Percentiles rank a stretch among this genome's conserved stretches.
Evolutionary conservation across 2,797 vertebrate genomes (phyloP).

Genomic region (Scleropages formosus): DNA sequence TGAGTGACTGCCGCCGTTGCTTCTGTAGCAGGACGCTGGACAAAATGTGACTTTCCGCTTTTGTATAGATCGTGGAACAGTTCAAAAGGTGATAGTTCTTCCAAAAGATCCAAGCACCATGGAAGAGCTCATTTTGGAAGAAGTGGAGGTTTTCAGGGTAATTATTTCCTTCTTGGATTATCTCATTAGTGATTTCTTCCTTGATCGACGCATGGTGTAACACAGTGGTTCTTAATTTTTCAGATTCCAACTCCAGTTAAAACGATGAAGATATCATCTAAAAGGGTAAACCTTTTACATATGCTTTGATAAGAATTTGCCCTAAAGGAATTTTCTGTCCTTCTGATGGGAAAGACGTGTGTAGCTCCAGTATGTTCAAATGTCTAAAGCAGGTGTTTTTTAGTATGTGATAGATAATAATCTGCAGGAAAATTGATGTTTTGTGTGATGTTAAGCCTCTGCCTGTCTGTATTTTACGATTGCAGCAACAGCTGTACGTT

Average conservation of each 20-base stretch:
- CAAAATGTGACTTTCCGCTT: no score
- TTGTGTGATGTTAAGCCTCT: not conserved
- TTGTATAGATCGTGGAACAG: conserved; percentile 73
- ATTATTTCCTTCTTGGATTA: not conserved
- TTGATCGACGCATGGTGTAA: not conserved
- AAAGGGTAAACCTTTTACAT: conserved; percentile 65
- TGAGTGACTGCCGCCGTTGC: conserved; percentile 44
- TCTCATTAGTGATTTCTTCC: not conserved
- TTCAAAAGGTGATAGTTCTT: conserved; percentile 81
- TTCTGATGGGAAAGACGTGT: not conserved
- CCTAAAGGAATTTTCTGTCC: not conserved
- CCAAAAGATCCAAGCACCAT: conserved; percentile 72
- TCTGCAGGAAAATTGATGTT: not conserved
- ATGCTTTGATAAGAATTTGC: not conserved
- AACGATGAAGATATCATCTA: conserved; percentile 77
- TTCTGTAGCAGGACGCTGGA: not conserved
- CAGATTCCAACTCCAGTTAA: conserved; percentile 70
- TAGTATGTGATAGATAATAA: not conserved
- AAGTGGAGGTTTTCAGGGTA: conserved; percentile 82
- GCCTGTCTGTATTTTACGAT: conserved; percentile 35
- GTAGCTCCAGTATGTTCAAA: no score
- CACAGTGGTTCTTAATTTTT: not conserved
- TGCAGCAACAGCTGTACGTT: conserved; percentile 82
- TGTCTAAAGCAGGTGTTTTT: not conserved
- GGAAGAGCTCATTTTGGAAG: conserved; percentile 80